These are phyloP conservation scores for Mus spicilegus DNA, from an alignment of 2,113 vertebrate species.

Conservation along the genomic window DNA sequence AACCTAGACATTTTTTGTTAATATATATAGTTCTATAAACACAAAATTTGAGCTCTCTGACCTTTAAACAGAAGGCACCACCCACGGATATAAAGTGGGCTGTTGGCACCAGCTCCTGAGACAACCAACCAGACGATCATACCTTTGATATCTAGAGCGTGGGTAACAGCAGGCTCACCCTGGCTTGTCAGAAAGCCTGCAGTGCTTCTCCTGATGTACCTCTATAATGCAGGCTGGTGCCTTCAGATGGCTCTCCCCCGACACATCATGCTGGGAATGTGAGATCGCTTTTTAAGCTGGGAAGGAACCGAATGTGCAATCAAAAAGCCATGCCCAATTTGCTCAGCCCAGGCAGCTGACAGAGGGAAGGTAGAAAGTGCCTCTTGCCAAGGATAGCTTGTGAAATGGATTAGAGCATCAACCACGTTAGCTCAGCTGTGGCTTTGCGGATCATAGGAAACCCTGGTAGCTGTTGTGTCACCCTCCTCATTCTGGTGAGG, in stretches of 20 bases:
- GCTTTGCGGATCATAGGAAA: neutral
- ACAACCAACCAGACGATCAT: neutral
- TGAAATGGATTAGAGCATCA: slow-evolving; percentile 64
- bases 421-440: neutral
- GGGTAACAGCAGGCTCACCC: slow-evolving; percentile 22
- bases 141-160: neutral
- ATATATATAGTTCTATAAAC: neutral
- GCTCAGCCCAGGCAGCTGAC: slow-evolving; percentile 38
- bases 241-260: neutral
- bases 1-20: neutral
- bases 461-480: neutral
- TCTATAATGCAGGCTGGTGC: slow-evolving; percentile 16
- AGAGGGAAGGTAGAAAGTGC: slow-evolving; percentile 16
- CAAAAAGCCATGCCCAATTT: slow-evolving; percentile 60
- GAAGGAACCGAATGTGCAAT: slow-evolving; percentile 54
- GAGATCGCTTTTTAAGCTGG: slow-evolving; percentile 53
- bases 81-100: neutral
- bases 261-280: slow-evolving; percentile 50
- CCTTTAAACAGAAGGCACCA: neutral
- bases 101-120: neutral
- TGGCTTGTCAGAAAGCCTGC: neutral
- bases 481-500: neutral
- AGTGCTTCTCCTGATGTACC: neutral
- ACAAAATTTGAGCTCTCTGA: neutral
- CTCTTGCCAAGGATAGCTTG: slow-evolving; percentile 47